phyloP scores from a whole-genome alignment of 2,888 invertebrate genomes.

The Zelleria hepariella region DNA sequence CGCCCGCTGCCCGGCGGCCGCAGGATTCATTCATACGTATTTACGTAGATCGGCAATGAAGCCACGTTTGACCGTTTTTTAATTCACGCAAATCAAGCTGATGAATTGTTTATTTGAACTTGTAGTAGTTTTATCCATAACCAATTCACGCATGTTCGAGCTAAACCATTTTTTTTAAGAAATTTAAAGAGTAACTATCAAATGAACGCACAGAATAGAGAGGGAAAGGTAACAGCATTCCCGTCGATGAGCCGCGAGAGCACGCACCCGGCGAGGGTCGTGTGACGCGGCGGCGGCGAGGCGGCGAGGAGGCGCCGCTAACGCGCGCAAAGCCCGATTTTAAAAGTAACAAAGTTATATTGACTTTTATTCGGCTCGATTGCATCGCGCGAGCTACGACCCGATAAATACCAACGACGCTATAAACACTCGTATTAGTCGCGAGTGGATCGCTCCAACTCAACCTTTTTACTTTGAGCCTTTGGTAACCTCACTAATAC shows the following conservation, averaged over 20 bases:
- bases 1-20: no score
- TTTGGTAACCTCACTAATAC: background rate
- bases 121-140: no score
- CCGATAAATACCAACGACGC: background rate
- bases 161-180: background rate
- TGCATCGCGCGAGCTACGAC: background rate
- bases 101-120: no score
- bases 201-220: background rate
- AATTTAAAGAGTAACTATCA: background rate
- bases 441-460: no score
- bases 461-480: background rate
- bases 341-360: background rate
- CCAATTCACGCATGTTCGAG: background rate
- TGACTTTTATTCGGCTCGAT: conserved; percentile 4
- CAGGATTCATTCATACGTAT: no score
- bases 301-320: background rate
- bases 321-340: background rate
- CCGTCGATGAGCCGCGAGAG: background rate
- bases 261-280: background rate
- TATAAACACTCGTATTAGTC: background rate
- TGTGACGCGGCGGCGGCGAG: background rate
- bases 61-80: no score
- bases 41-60: no score
- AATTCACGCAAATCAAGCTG: no score
- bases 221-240: background rate